Conservation (phyloP, 1,140 invertebrate genomes). For the Ditylenchus dipsaci region DNA sequence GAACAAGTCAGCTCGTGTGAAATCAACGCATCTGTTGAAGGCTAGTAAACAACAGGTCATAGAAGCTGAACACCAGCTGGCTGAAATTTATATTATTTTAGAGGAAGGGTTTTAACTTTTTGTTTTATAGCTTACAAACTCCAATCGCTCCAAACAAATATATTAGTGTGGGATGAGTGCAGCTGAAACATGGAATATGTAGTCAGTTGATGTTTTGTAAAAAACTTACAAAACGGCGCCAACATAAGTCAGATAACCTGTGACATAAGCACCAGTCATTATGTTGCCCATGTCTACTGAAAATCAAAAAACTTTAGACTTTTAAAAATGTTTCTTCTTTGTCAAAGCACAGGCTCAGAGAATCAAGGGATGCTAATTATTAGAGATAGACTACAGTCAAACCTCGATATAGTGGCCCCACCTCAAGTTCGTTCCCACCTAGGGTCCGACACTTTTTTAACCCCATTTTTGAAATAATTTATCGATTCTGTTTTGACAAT, state of each 20-base stretch:
- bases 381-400: no score
- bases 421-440: no score
- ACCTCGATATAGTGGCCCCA: no score
- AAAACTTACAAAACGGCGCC: conserved; percentile 26
- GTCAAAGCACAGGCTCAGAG: no score
- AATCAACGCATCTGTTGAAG: conserved; percentile 21
- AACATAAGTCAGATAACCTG: conserved; percentile 16
- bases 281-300: conserved; percentile 9
- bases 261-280: conserved; percentile 18
- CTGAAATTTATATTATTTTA: no score
- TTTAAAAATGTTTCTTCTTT: neutral
- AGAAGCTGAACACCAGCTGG: conserved; percentile 30
- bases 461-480: no score
- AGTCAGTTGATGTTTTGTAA: no score
- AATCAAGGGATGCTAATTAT: no score
- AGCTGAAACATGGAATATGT: neutral
- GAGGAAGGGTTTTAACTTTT: no score
- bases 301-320: no score
- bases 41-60: conserved; percentile 20
- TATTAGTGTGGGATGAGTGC: conserved; percentile 25
- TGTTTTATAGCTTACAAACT: conserved; percentile 3
- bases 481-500: no score
- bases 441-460: no score
- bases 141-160: conserved; percentile 23
- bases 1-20: conserved; percentile 29